Evolutionary conservation across 2,888 invertebrate genomes (phyloP).

Genomic region (Crossocerus cetratus): DNA sequence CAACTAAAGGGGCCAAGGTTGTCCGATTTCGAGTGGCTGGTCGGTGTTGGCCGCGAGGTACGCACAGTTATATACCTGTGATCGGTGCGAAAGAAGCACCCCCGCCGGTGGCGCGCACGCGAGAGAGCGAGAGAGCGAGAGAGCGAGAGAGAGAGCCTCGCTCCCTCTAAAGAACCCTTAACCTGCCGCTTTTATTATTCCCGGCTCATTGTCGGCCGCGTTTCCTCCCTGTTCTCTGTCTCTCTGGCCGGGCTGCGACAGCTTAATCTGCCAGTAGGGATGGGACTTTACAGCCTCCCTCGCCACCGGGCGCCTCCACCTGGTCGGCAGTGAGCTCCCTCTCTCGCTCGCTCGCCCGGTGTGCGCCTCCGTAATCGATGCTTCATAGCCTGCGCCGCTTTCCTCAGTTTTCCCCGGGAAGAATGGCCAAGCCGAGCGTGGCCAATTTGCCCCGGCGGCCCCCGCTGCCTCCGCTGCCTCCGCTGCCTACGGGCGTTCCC

Average conservation of each 20-base stretch:
- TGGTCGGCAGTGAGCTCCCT: too few species aligned
- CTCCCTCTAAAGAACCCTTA: constrained; percentile 46
- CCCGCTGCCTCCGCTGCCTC: not conserved
- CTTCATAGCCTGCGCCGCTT: constrained; percentile 21
- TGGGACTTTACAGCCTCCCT: constrained; percentile 56
- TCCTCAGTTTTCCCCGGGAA: constrained; percentile 10
- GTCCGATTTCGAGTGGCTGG: constrained; percentile 39
- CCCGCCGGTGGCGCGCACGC: too few species aligned
- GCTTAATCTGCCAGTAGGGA: constrained; percentile 60
- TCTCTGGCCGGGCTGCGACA: constrained; percentile 54
- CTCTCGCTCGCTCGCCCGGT: not conserved
- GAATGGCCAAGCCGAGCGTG: constrained; percentile 15
- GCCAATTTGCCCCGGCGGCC: constrained; percentile 1
- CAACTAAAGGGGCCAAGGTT: constrained; percentile 32
- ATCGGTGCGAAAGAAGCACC: too few species aligned
- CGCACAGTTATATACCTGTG: constrained; percentile 42
- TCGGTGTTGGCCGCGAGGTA: constrained; percentile 6
- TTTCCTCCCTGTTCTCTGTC: constrained; percentile 18
- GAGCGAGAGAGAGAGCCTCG: not conserved
- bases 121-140: too few species aligned
- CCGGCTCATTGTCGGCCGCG: constrained; percentile 43
- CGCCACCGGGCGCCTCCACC: constrained; percentile 50
- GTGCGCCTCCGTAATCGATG: constrained; percentile 39
- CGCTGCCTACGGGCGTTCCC: not conserved
- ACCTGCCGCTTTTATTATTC: constrained; percentile 65